Base-by-base conservation (phyloP, 2,888 invertebrate species). In the Tenthredo mesomela region DNA sequence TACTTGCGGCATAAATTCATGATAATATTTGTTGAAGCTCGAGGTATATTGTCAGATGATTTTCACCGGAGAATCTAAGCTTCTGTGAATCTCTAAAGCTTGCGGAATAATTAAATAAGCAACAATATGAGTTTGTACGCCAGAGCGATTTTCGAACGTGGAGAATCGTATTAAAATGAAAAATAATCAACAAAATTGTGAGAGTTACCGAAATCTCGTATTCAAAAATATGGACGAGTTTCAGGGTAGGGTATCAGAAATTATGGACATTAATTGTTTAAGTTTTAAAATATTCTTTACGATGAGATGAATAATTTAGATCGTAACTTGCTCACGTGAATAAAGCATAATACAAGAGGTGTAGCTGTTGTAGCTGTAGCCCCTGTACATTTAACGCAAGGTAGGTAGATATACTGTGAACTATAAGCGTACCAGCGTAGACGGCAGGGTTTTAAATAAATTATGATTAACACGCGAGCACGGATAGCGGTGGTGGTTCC, bases 381-480 rank as follows among this genome's bases (percentile, higher is more conserved):
- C 47, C 77, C 18, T 29, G 54, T 54, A 77, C 77, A 77, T 54
- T 54, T 77, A 77, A 77, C 33, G 29, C n/a, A 54, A 73, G 43
- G 40, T 67, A 25, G 29, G 54, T 50, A 18, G 18, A 21, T 29
- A 29, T 50, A 73, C 43, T 15, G 71, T 43, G 33, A 67, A 67
- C 73, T 43, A 21, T 40, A 73, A 73, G 43, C 73, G 73, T 73
- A 54, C 29, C 40, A n/a, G 40, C 37, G 37, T 10, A 58, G 80
- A 61, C 67, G 85, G 37, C 70, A 82, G 71, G 78, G 82, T 88
- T 85, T 88, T 87, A 86, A 87, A 88, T 87, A 87, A 86, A 87
- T 86, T 85, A 86, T 86, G 82, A 87, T 86, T 86, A 84, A 88
- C 86, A 73, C 85, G 85, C 82, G 21, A 80, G 67, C 67, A 71